Percentiles rank a stretch among this genome's conserved stretches.
Conservation (phyloP, 2,113 vertebrate species). For the Rhinopomastus cyanomelas region DNA sequence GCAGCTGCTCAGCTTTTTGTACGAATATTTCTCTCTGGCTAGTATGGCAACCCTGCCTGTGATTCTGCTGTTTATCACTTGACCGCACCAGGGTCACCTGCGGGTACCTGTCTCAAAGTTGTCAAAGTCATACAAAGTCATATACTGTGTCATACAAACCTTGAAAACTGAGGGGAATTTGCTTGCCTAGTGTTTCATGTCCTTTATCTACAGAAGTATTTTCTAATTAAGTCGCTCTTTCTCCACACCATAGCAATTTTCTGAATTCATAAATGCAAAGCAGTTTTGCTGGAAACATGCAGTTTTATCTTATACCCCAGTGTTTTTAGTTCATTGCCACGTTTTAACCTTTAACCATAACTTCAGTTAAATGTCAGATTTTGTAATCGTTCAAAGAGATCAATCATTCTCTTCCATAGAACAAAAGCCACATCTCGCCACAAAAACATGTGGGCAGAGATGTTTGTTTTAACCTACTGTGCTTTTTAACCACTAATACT, state of each 20-base stretch:
- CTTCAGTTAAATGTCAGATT: background rate
- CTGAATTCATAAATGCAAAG: background rate
- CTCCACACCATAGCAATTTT: background rate
- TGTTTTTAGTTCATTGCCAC: background rate
- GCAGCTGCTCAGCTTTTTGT: background rate
- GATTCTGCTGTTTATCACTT: background rate
- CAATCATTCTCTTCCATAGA: slow-evolving; percentile 3
- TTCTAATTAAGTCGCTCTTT: background rate
- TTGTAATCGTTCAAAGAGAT: background rate
- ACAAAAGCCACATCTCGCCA: slow-evolving; percentile 26
- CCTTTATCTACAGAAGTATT: background rate
- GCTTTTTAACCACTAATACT: background rate
- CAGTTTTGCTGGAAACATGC: background rate
- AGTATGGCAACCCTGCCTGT: background rate
- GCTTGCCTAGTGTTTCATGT: background rate
- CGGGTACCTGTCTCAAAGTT: background rate
- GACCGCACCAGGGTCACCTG: background rate
- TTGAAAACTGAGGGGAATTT: background rate
- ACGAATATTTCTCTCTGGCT: background rate
- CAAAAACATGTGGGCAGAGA: slow-evolving; percentile 7
- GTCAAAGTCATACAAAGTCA: too few species aligned
- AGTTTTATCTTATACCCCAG: background rate
- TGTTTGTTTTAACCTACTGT: slow-evolving; percentile 13
- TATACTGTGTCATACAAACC: background rate
- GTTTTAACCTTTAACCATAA: background rate